Evolutionary conservation across 1,140 invertebrate genomes (phyloP).

Genomic region (Subanguina moxae): DNA sequence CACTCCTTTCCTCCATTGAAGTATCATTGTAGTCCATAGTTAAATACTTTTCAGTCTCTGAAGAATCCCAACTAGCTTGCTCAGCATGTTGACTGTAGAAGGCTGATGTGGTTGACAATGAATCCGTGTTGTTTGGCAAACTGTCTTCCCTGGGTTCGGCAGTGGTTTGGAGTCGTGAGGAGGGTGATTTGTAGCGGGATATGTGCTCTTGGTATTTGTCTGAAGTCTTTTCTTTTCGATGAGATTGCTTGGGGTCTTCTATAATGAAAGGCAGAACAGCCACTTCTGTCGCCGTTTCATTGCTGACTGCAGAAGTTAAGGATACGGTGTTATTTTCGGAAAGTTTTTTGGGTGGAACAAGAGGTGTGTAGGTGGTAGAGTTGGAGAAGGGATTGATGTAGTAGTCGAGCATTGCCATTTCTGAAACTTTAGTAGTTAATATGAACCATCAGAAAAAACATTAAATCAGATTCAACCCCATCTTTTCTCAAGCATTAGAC

Average conservation of each 20-base stretch:
- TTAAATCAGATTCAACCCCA: too few species aligned
- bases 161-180: not conserved
- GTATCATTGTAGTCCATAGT: not conserved
- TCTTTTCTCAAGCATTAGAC: too few species aligned
- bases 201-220: conserved; percentile 2
- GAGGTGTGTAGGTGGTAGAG: not conserved
- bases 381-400: not conserved
- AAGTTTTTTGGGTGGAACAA: not conserved
- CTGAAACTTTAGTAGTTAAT: not conserved
- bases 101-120: not conserved
- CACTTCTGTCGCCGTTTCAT: not conserved
- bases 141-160: not conserved
- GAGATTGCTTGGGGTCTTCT: not conserved
- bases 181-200: not conserved
- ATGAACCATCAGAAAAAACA: too few species aligned
- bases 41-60: too few species aligned
- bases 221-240: not conserved
- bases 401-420: conserved; percentile 1
- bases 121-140: conserved; percentile 5
- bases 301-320: not conserved
- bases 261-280: not conserved
- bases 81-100: not conserved
- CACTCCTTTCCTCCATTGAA: not conserved
- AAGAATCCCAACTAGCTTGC: too few species aligned
- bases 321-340: not conserved